Evolutionary conservation across 2,797 vertebrate genomes (phyloP).

Genomic region (Lycodopsis pacificus): DNA sequence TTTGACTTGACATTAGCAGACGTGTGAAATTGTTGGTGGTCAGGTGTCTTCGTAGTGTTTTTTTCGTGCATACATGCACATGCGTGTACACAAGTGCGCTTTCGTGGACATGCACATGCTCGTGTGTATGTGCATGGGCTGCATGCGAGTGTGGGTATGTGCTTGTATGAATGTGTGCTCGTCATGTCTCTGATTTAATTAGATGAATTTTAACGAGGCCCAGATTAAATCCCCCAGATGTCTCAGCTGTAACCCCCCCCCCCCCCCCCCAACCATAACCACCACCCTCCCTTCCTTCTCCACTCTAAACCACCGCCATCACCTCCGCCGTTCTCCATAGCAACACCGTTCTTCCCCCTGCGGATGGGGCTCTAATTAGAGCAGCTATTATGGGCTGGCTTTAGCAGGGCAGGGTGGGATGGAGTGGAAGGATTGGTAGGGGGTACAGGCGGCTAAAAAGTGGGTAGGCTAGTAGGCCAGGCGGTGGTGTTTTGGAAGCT

Average conservation of each 20-base stretch:
- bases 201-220: slow-evolving; percentile 88
- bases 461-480: slow-evolving; percentile 59
- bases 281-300: slow-evolving; percentile 30
- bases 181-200: slow-evolving; percentile 88
- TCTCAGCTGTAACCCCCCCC: slow-evolving; percentile 78
- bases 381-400: slow-evolving; percentile 89
- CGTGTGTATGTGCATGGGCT: not conserved
- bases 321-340: slow-evolving; percentile 82
- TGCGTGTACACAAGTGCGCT: too few species aligned
- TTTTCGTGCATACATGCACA: not conserved
- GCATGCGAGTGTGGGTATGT: slow-evolving; percentile 49
- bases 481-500: slow-evolving; percentile 15
- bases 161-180: slow-evolving; percentile 67
- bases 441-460: slow-evolving; percentile 56
- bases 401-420: slow-evolving; percentile 76
- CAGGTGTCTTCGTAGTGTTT: slow-evolving; percentile 2
- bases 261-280: slow-evolving; percentile 22
- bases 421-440: slow-evolving; percentile 62
- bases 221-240: slow-evolving; percentile 89
- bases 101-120: not conserved
- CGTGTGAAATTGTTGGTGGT: slow-evolving; percentile 29
- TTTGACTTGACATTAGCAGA: slow-evolving; percentile 45
- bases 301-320: slow-evolving; percentile 72
- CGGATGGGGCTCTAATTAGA: slow-evolving; percentile 88
- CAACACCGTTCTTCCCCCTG: slow-evolving; percentile 84